Conservation (phyloP, 2,797 vertebrate genomes). For the Scolopax rusticola region DNA sequence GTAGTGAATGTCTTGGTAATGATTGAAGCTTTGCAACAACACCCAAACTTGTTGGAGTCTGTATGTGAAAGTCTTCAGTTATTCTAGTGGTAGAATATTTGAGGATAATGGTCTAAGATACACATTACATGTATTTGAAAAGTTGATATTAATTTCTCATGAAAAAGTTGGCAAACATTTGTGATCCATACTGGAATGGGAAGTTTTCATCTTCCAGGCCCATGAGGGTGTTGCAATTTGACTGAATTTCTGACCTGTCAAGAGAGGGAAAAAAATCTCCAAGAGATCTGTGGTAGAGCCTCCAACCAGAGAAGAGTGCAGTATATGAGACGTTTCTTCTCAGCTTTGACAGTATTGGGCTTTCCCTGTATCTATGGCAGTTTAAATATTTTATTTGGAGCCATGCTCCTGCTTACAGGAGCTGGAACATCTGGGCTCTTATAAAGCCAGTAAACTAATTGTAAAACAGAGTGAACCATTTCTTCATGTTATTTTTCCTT, state of each 20-base stretch:
- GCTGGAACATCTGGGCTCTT: background rate
- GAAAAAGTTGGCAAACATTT: background rate
- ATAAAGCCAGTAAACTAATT: background rate
- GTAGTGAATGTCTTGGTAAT: background rate
- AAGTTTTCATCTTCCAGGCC: background rate
- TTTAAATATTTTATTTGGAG: constrained; percentile 1
- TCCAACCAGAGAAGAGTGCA: background rate
- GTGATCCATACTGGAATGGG: background rate
- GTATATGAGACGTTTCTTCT: background rate
- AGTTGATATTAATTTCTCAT: background rate
- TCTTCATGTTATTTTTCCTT: background rate
- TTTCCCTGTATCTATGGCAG: background rate
- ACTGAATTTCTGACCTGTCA: background rate
- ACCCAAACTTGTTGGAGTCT: background rate
- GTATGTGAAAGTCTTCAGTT: background rate
- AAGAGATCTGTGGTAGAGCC: background rate
- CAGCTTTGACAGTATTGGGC: background rate
- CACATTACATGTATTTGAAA: background rate
- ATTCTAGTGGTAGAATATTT: background rate
- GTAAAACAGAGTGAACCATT: background rate
- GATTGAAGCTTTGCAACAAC: background rate
- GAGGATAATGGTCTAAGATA: background rate
- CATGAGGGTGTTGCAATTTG: background rate
- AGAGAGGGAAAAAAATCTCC: background rate
- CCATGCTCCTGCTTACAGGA: background rate